Evolutionary conservation across 2,888 invertebrate species (phyloP).

Genomic region (Neria commutata): DNA sequence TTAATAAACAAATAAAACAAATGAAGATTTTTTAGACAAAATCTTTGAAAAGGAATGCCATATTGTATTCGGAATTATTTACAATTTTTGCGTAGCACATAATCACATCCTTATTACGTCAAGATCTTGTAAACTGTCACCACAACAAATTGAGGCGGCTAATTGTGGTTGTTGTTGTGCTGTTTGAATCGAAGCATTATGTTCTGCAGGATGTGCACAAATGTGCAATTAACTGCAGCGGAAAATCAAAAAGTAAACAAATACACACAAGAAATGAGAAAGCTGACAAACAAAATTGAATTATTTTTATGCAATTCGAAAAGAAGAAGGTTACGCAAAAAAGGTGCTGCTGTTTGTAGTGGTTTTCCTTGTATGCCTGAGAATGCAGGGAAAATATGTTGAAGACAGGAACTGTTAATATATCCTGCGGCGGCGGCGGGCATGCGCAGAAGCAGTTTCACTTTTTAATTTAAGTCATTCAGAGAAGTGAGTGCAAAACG

Average conservation of each 20-base stretch:
- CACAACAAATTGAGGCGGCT: conserved; percentile 16
- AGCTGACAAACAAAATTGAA: too few species aligned
- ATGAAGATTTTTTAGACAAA: too few species aligned
- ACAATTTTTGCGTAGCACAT: too few species aligned
- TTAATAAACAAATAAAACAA: too few species aligned
- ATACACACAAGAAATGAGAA: conserved; percentile 28
- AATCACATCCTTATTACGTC: conserved; percentile 1
- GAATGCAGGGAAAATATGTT: too few species aligned
- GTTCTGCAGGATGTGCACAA: conserved; percentile 9
- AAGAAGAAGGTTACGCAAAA: neutral
- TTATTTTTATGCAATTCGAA: neutral
- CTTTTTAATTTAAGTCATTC: conserved; percentile 13
- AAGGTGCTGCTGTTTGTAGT: neutral
- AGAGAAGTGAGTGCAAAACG: neutral
- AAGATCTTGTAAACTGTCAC: neutral
- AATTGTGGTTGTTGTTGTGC: conserved; percentile 44
- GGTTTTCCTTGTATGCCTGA: too few species aligned
- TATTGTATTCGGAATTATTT: too few species aligned
- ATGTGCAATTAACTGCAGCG: conserved; percentile 46
- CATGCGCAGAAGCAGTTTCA: conserved; percentile 10
- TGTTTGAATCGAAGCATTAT: conserved; percentile 43
- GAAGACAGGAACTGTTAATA: neutral
- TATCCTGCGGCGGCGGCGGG: neutral
- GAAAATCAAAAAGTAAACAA: conserved; percentile 50
- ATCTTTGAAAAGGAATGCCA: too few species aligned